Base-by-base conservation (phyloP, 2,113 vertebrate species). In the Lethenteron camtschaticum region DNA sequence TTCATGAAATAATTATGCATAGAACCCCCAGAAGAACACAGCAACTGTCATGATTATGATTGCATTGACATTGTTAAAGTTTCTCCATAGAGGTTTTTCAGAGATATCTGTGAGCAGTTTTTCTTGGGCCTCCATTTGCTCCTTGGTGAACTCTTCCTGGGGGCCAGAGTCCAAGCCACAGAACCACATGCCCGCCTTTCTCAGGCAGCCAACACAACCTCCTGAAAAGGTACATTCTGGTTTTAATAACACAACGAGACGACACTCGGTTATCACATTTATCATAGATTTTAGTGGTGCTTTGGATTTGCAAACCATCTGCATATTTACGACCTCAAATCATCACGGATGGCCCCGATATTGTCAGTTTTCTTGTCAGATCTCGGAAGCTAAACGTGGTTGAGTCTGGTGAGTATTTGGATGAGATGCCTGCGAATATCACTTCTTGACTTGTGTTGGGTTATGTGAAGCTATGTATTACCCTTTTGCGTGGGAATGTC, bases 1-100 rank as follows among this genome's bases (percentile, higher is more conserved):
- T 41, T 41, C 41, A 41, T 41, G 41, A 41, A 41, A 41, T 41
- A 11, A 56, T 82, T 81, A 96, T 68, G 83, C 90, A 57, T 85
- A 99, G 74, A 74, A 96, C 1, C 81, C 90, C 1, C 94, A 85
- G 70, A 83, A 89, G 74, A 99, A 99, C 9, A 95, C 80, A 2
- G 85, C 85, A 72, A 99, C 87, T 0, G 82, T 68, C 69, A 96
- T 73, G 9, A 99, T 80, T 70, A 99, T 79, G 75, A 99, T 59
- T 72, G 82, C 87, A 0, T 99, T 99, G 75, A 79, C 71, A 16
- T 96, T 96, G 75, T 81, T 78, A 0, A 99, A n/a, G 0, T 83
- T 89, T 72, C 77, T 83, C 90, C 94, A 99, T 2, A 95, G 73
- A 0, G 87, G 90, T 9, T 68, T 69, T 75, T 96, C 94, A 0